These are phyloP conservation scores for Scaptomyza montana DNA, from an alignment of 1,140 invertebrate species.

Conservation along the genomic window DNA sequence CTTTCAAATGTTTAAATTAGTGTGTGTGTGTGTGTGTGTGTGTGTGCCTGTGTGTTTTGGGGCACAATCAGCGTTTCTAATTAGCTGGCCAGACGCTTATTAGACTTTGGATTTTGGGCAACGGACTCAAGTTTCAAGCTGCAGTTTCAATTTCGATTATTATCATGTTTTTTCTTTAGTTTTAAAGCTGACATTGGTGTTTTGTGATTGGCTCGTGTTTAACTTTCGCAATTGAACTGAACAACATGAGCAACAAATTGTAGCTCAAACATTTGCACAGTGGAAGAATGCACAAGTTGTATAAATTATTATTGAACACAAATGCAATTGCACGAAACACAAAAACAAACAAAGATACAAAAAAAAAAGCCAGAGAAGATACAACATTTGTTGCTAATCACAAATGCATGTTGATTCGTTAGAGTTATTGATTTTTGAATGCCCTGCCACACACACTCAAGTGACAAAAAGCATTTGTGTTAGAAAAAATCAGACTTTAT, in stretches of 20 bases:
- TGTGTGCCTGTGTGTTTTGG: conserved; percentile 21
- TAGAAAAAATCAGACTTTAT: too few species aligned
- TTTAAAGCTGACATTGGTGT: conserved; percentile 10
- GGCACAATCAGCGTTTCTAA: conserved; percentile 65
- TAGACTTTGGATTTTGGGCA: conserved; percentile 56
- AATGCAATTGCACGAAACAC: conserved; percentile 60
- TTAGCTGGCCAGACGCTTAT: conserved; percentile 67
- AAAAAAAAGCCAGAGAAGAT: background rate
- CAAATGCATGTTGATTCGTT: conserved; percentile 59
- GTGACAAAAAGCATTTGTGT: too few species aligned
- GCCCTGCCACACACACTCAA: conserved; percentile 8
- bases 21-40: conserved; percentile 6
- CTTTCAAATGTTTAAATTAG: background rate
- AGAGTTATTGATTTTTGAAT: conserved; percentile 15
- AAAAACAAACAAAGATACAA: conserved; percentile 19
- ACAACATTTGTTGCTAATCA: conserved; percentile 62
- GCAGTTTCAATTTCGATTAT: conserved; percentile 34
- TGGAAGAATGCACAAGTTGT: conserved; percentile 63
- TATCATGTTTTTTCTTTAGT: conserved; percentile 6
- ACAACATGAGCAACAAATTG: conserved; percentile 33
- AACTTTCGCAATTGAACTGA: conserved; percentile 42
- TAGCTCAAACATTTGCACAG: conserved; percentile 65
- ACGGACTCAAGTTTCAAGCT: conserved; percentile 42
- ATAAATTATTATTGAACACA: conserved; percentile 68
- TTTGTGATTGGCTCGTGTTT: conserved; percentile 17